These are phyloP conservation scores for Aspidiotus destructor DNA, from an alignment of 2,888 invertebrate genomes.

Conservation along the genomic window DNA sequence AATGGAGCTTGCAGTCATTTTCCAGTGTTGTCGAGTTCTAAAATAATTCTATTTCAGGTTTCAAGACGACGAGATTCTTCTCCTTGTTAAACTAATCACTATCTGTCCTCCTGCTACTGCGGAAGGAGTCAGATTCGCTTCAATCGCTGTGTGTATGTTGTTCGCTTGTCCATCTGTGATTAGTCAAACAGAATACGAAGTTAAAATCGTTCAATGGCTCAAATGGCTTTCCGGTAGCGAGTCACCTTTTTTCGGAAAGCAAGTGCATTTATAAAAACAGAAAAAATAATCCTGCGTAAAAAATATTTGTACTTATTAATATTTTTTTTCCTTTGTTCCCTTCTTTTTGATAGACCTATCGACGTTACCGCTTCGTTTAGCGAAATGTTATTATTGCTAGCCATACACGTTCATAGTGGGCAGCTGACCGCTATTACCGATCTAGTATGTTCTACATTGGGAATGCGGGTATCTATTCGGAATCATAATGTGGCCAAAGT, in stretches of 20 bases:
- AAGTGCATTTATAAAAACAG: slow-evolving; percentile 1
- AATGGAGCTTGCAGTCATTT: not conserved
- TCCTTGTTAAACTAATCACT: slow-evolving; percentile 73
- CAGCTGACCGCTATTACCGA: slow-evolving; percentile 88
- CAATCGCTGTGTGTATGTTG: slow-evolving; percentile 84
- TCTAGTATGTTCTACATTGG: slow-evolving; percentile 82
- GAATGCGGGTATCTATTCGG: slow-evolving; percentile 78
- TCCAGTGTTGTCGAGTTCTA: not conserved
- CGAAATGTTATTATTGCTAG: slow-evolving; percentile 89
- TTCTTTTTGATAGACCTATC: slow-evolving; percentile 51
- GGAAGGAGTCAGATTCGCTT: slow-evolving; percentile 85
- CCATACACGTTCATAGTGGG: slow-evolving; percentile 93
- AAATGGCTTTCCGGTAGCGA: slow-evolving; percentile 58
- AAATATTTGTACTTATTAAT: not conserved
- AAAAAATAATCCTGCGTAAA: not conserved
- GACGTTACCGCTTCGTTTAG: slow-evolving; percentile 83
- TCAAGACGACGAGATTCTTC: slow-evolving; percentile 81
- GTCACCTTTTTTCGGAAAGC: slow-evolving; percentile 35
- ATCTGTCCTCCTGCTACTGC: slow-evolving; percentile 81
- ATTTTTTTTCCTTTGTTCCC: not conserved
- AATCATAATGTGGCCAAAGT: slow-evolving; percentile 79
- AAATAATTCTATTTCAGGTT: slow-evolving; percentile 47
- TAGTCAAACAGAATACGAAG: slow-evolving; percentile 63
- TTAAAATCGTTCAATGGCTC: slow-evolving; percentile 81
- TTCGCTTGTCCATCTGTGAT: slow-evolving; percentile 85